Percentiles rank a stretch among this genome's conserved stretches.
Evolutionary conservation across 2,888 invertebrate species (phyloP).

Genomic region (Digitonthophagus gazella): DNA sequence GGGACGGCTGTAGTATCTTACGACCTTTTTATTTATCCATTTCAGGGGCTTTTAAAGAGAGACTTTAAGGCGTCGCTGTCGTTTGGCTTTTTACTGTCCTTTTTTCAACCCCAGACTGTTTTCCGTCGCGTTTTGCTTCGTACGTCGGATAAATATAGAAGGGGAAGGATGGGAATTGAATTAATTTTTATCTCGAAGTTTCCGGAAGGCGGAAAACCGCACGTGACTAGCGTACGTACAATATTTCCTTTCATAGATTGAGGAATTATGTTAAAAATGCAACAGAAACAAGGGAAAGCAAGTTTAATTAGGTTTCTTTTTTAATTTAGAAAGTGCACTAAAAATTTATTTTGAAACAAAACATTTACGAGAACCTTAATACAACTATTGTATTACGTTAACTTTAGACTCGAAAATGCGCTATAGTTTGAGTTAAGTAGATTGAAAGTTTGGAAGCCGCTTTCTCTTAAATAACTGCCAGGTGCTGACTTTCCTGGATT

Average conservation of each 20-base stretch:
- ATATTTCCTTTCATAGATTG: not conserved
- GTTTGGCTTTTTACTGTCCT: not conserved
- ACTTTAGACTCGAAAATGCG: not conserved
- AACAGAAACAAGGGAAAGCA: not conserved
- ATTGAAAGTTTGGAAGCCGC: not conserved
- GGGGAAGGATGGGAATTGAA: not conserved
- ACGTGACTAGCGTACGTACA: not conserved
- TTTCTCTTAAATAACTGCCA: not conserved
- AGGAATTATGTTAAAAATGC: not conserved
- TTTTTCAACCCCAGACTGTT: not conserved
- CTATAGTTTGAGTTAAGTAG: not conserved
- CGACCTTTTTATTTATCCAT: not conserved
- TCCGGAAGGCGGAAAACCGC: not conserved
- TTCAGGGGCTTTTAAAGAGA: not conserved
- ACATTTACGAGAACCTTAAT: not conserved
- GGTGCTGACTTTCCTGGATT: not conserved
- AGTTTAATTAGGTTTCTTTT: not conserved
- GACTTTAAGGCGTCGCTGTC: not conserved
- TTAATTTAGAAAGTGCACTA: not conserved
- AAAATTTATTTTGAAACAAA: not conserved
- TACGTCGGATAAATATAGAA: not conserved
- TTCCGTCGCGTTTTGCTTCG: not conserved
- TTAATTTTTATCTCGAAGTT: not conserved
- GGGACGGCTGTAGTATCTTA: not conserved
- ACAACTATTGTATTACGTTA: not conserved